Evolutionary conservation across 2,113 vertebrate species (phyloP).

Genomic region (Oophaga pumilio): DNA sequence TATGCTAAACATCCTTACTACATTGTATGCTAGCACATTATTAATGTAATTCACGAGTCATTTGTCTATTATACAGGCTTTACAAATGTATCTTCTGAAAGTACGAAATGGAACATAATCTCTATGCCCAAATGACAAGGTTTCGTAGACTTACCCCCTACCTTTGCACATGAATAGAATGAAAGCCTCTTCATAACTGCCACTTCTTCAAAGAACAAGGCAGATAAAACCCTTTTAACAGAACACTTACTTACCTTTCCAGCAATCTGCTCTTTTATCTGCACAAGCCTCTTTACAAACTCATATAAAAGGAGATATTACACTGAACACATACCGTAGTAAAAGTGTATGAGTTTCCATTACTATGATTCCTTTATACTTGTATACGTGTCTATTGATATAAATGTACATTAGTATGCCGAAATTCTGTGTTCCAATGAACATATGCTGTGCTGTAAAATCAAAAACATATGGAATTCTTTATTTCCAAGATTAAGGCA

Average conservation of each 20-base stretch:
- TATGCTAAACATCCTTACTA: background rate
- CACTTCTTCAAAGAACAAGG: constrained; percentile 4
- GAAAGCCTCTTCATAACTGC: background rate
- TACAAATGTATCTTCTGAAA: background rate
- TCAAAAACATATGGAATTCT: constrained; percentile 13
- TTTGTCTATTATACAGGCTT: background rate
- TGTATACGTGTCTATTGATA: background rate
- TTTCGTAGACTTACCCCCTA: background rate
- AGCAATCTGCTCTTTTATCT: constrained; percentile 4
- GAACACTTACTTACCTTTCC: background rate
- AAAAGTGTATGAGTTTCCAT: background rate
- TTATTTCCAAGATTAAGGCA: background rate
- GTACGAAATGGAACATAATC: background rate
- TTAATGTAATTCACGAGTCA: background rate
- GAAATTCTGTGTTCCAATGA: background rate
- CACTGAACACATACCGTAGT: background rate
- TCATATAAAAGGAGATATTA: constrained; percentile 2
- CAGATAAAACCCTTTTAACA: background rate
- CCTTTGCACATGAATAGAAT: background rate
- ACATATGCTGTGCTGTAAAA: constrained; percentile 14
- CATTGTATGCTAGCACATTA: background rate
- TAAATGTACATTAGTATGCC: background rate
- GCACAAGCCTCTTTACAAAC: constrained; percentile 7
- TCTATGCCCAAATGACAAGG: background rate
- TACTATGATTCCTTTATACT: background rate